Percentiles rank a stretch among this genome's conserved stretches.
Conservation (phyloP, 2,797 vertebrate species). For the Rhynchonycteris naso region DNA sequence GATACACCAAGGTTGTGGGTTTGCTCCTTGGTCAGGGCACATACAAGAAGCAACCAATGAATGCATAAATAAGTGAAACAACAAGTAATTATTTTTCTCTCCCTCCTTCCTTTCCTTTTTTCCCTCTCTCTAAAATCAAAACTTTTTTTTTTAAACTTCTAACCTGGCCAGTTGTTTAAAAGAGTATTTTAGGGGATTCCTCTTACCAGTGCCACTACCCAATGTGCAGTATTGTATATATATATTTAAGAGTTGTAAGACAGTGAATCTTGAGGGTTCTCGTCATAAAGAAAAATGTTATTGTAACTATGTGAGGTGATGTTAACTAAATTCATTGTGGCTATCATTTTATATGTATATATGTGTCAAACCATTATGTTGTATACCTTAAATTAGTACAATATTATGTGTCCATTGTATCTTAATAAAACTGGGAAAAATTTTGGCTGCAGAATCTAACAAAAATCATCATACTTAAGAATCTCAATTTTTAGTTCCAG, state of each 20-base stretch:
- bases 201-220: background rate
- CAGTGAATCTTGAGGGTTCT: background rate
- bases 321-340: background rate
- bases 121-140: no score
- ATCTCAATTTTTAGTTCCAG: constrained; percentile 37
- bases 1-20: no score
- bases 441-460: background rate
- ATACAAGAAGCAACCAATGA: no score
- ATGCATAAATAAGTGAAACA: no score
- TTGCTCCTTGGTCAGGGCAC: no score
- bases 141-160: no score
- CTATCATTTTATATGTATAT: background rate
- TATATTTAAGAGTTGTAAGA: background rate
- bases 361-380: background rate
- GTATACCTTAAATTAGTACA: background rate
- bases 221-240: background rate
- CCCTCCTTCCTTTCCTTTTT: no score
- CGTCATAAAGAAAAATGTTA: background rate
- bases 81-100: no score
- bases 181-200: background rate
- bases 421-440: background rate
- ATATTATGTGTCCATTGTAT: background rate
- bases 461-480: background rate
- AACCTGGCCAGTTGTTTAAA: background rate
- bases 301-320: background rate